Base-by-base conservation (phyloP, 2,113 vertebrate genomes). In the Sciurus niger region DNA sequence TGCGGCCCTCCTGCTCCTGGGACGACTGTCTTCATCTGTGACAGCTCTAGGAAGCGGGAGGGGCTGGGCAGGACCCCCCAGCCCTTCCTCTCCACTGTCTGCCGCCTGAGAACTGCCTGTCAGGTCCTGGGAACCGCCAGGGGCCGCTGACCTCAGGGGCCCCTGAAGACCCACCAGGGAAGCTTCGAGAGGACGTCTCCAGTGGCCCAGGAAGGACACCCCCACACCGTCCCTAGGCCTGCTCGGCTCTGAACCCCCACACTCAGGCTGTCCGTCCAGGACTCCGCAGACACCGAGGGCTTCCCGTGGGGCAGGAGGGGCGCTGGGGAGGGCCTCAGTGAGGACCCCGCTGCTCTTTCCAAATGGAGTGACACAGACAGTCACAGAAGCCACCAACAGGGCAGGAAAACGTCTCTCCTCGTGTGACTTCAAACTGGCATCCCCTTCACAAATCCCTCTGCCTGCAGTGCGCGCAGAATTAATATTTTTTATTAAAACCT, bases 401-500 rank as follows among this genome's bases (percentile, higher is more conserved):
- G 43, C 11, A 3, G 32, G 43, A 72, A 55, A 43, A 18, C 13
- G 4, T 53, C 76, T 91, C 58, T 70, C 84, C 80, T 60, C 0
- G 0, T 2, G 76, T 0, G 3, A 65, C 87, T 51, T 58, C 25
- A 60, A 89, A n/a, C 87, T 3, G 10, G 70, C 37, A 34, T 40
- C 55, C n/a, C 2, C 4, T 60, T 77, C 89, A 72, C 84, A 32
- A 73, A 55, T 60, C 22, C 70, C 82, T 20, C 63, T 70, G 95
- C 90, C 92, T 85, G 89, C 53, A 43, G 90, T 24, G 94, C 65
- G 84, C 82, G 25, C 65, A 24, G 96, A 96, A 97, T 95, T 96
- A 92, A 65, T 97, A 92, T 92, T 95, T 96, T 95, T 92, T 77
- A 96, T 96, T 63, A 95, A 97, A 98, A 97, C 96, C 90, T 88